Evolutionary conservation across 2,888 invertebrate genomes (phyloP).

Genomic region (Cephus rjabovi): DNA sequence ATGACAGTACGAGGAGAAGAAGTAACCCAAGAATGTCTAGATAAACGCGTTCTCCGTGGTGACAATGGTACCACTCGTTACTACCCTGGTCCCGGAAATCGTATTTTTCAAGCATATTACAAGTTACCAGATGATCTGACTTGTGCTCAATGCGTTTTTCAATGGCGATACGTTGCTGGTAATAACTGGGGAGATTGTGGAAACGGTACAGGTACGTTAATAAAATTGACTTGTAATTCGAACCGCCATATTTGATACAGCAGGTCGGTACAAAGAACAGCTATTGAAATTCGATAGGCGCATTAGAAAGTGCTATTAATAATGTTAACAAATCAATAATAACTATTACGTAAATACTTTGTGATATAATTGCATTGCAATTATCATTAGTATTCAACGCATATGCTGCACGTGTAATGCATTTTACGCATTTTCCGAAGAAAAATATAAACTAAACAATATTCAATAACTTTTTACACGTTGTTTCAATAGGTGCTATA

Average conservation of each 20-base stretch:
- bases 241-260: not conserved
- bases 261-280: not conserved
- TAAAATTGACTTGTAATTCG: not conserved
- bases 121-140: conserved; percentile 74
- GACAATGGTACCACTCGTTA: conserved; percentile 72
- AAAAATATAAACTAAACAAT: not conserved
- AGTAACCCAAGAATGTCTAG: conserved; percentile 82
- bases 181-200: conserved; percentile 66
- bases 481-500: conserved; percentile 73
- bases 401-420: not conserved
- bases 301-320: conserved; percentile 16
- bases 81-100: conserved; percentile 83
- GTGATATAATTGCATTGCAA: conserved; percentile 7
- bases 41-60: conserved; percentile 75
- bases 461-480: no score
- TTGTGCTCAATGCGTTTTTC: conserved; percentile 86
- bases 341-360: conserved; percentile 2
- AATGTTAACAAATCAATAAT: conserved; percentile 10
- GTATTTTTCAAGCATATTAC: conserved; percentile 82
- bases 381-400: not conserved
- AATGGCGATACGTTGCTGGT: conserved; percentile 90
- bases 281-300: not conserved
- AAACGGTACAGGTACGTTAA: conserved; percentile 57
- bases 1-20: conserved; percentile 72
- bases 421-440: not conserved